Evolutionary conservation across 1,140 invertebrate genomes (phyloP), one percentile per base, ranked within the genome.

Genomic region (Polypedilum pembai): DNA sequence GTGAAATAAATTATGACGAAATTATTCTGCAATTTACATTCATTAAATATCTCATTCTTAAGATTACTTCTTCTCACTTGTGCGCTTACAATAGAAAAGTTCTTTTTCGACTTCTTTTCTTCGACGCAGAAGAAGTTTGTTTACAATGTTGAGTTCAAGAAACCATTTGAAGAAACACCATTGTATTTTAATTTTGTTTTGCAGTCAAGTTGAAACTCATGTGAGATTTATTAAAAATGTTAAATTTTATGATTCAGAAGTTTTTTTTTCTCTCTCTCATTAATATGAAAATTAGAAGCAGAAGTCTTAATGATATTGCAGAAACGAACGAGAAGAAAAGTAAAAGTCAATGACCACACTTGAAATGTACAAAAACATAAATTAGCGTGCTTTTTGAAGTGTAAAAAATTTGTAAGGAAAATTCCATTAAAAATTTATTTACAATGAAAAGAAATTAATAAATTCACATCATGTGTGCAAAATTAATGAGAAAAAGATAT

Each of bases 21-120:
- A 56, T 56, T 56, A 56, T 56, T n/a, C 45, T 56, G 45, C 45
- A 56, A 56, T 56, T 56, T 56, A 56, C 45, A 56, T 56, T 56
- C 45, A 56, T 56, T 56, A 56, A 12, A 15, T 8, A n/a, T 56
- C 12, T 33, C 5, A 33, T 33, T 33, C 24, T 33, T 33, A 5
- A 33, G 24, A 33, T 33, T 33, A 33, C 24, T 33, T 33, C 24
- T 33, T 33, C 24, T 33, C 24, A 33, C 24, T 33, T 5, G n/a
- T n/a, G 24, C 24, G 24, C 5, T 3, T 33, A 33, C 24, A 33
- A 33, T 33, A 33, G 24, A 33, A 33, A 33, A 3, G 24, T 33
- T 33, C 24, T 33, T 33, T 33, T 5, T 3, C 24, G 24, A 33
- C 24, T 33, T 33, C 15, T 45, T 56, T 56, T 15, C 8, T 56